Conservation (phyloP, 2,113 vertebrate species). For the Delphinus delphis region DNA sequence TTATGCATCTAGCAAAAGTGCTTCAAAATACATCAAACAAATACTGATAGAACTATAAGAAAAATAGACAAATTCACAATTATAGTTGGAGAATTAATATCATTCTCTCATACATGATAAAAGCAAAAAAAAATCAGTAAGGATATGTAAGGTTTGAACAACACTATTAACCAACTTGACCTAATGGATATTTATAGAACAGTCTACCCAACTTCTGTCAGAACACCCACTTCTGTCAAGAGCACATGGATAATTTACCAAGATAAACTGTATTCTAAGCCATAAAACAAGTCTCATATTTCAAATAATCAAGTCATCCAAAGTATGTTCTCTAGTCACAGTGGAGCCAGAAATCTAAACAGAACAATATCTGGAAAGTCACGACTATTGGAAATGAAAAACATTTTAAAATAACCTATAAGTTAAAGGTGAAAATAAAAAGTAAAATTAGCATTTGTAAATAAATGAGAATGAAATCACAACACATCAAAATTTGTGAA, state of each 20-base stretch:
- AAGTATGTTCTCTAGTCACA: background rate
- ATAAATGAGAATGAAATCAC: background rate
- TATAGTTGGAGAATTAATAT: background rate
- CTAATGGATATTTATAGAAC: background rate
- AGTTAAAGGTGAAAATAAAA: background rate
- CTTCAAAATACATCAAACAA: background rate
- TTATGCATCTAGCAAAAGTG: background rate
- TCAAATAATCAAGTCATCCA: background rate
- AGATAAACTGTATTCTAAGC: background rate
- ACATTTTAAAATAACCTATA: background rate
- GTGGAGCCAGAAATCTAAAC: background rate
- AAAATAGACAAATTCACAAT: background rate
- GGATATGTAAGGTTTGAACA: background rate
- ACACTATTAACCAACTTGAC: background rate
- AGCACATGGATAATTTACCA: background rate
- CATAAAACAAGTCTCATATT: background rate
- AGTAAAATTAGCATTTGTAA: background rate
- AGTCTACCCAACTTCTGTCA: background rate
- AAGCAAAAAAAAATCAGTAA: background rate
- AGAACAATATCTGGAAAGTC: background rate
- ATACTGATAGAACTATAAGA: background rate
- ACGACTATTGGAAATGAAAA: background rate
- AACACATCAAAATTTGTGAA: background rate
- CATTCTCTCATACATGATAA: background rate
- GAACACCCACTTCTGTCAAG: background rate